Evolutionary conservation across 1,140 invertebrate species (phyloP), one percentile per base, ranked within the genome.

Genomic region (Pachyrhynchus sulphureomaculatus): DNA sequence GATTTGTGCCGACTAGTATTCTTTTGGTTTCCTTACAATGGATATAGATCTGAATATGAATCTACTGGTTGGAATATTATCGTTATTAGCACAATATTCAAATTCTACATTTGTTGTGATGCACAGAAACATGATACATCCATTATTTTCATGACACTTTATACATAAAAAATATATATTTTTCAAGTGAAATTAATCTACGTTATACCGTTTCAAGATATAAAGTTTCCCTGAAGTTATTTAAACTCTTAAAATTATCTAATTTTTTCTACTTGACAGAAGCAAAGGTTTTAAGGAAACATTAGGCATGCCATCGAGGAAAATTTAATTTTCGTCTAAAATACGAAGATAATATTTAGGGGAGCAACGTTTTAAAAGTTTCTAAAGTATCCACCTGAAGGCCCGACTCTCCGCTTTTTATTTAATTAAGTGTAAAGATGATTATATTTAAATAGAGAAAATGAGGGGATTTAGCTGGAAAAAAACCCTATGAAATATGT

Each of bases 341-440:
- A 36, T 18, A 26, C n/a, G 36, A 24, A 15, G 13, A 23, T 12
- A 29, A 21, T 24, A 45, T 12, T 34, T 10, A 6, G 24, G 39
- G 15, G 32, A 12, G 20, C 21, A 42, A 24, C 8, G 33, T 34
- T 32, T 44, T 26, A 45, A 45, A 55, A 55, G 39, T 45, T 45
- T n/a, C n/a, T 55, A 32, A 44, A 44, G 26, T 9, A 55, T 29
- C 39, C 41, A 55, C 53, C 53, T 55, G 53, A 45, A 55, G 53
- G 53, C 24, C 9, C 39, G 23, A 20, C 17, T 13, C 36, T 41
- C 24, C 24, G 15, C 37, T 55, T 55, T 55, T 55, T 45, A 55
- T 44, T 55, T 55, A 45, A 55, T 55, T 55, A 55, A 55, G 53
- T 44, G 53, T 44, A 55, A 55, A 55, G 24, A 55, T 45, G 53